phyloP scores from a whole-genome alignment of 2,888 invertebrate genomes.

The Tryphoninae sp. region DNA sequence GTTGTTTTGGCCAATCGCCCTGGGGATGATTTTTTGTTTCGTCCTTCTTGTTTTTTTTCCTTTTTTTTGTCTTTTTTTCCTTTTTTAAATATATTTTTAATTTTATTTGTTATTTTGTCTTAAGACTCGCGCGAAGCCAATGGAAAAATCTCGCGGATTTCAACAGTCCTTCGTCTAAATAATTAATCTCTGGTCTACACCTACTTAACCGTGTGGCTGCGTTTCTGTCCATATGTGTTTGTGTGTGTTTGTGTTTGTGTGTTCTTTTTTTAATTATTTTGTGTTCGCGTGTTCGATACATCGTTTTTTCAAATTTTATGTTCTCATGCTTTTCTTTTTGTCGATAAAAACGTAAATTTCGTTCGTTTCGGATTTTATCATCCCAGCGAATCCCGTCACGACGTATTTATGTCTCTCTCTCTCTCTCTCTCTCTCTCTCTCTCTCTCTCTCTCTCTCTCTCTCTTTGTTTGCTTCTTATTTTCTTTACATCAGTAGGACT shows the following conservation, averaged over 20 bases:
- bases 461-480: slow-evolving; percentile 32
- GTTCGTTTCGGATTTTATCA: slow-evolving; percentile 47
- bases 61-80: not conserved
- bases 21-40: not conserved
- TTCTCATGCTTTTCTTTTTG: slow-evolving; percentile 12
- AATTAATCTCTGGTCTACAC: slow-evolving; percentile 64
- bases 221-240: slow-evolving; percentile 43
- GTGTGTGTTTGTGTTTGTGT: slow-evolving; percentile 25
- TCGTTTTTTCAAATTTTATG: not conserved
- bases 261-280: slow-evolving; percentile 2
- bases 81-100: too few species aligned
- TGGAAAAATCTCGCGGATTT: slow-evolving; percentile 48
- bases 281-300: slow-evolving; percentile 15
- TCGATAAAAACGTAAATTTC: slow-evolving; percentile 45
- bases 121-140: slow-evolving; percentile 50
- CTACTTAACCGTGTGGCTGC: slow-evolving; percentile 67
- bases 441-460: not conserved
- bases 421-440: too few species aligned
- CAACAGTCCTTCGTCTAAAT: slow-evolving; percentile 66
- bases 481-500: slow-evolving; percentile 39
- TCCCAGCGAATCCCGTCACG: slow-evolving; percentile 46
- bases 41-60: not conserved
- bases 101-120: too few species aligned
- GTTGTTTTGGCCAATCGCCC: slow-evolving; percentile 47
- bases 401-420: not conserved